These are phyloP conservation scores for Stenolophus ochropezus DNA, from an alignment of 2,888 invertebrate species.

Conservation along the genomic window DNA sequence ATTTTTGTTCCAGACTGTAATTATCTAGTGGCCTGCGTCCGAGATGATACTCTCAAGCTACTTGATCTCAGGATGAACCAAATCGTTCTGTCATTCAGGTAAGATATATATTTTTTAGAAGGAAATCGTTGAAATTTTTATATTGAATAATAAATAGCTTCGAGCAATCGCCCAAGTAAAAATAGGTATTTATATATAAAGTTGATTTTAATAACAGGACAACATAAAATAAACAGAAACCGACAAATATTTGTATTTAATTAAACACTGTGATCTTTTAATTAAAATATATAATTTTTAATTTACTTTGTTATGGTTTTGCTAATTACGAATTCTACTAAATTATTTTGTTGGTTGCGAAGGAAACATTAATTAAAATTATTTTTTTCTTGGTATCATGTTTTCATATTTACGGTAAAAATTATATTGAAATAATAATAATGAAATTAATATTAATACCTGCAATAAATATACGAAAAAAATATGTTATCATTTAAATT, in stretches of 20 bases:
- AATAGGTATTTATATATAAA: no score
- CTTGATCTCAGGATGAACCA: slow-evolving; percentile 96
- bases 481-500: no score
- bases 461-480: no score
- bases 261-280: not conserved
- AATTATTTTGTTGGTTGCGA: not conserved
- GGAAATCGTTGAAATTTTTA: not conserved
- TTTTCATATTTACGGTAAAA: no score
- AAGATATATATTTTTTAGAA: slow-evolving; percentile 70
- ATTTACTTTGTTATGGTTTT: not conserved
- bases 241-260: not conserved
- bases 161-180: no score
- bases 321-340: not conserved
- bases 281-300: not conserved
- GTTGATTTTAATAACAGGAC: no score
- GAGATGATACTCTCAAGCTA: slow-evolving; percentile 96
- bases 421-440: no score
- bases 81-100: slow-evolving; percentile 93
- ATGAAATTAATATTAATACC: no score
- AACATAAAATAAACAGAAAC: not conserved
- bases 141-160: not conserved
- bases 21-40: slow-evolving; percentile 92
- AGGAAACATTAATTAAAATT: not conserved
- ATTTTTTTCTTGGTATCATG: no score
- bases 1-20: slow-evolving; percentile 85